These are phyloP conservation scores for Emmelina monodactyla DNA, from an alignment of 2,888 invertebrate genomes.

Conservation along the genomic window DNA sequence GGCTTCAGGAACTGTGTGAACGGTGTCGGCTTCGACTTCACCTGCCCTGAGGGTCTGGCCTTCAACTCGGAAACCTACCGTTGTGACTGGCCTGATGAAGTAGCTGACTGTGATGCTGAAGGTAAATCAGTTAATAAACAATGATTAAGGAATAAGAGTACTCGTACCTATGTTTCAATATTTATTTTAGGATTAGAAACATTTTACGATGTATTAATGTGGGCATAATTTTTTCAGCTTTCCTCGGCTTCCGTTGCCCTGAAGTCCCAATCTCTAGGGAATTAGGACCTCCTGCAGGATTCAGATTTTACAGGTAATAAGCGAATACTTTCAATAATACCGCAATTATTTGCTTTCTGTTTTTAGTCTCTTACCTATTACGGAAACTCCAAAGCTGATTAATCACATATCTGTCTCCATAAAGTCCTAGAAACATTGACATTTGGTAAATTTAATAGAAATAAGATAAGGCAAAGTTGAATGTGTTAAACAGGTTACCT, in stretches of 20 bases:
- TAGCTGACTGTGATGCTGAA: constrained; percentile 81
- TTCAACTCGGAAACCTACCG: constrained; percentile 75
- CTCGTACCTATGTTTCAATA: too few relatives aligned
- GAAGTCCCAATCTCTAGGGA: constrained; percentile 51
- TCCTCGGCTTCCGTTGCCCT: constrained; percentile 83
- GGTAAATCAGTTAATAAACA: too few relatives aligned
- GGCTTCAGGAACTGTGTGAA: constrained; percentile 83
- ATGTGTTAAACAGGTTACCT: constrained; percentile 40
- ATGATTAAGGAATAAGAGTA: too few relatives aligned
- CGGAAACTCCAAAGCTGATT: too few relatives aligned
- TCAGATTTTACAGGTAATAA: constrained; percentile 47
- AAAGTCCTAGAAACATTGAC: not conserved
- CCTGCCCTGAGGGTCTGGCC: constrained; percentile 86
- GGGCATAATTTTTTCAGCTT: constrained; percentile 72
- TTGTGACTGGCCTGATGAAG: constrained; percentile 90
- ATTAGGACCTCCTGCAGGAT: constrained; percentile 49
- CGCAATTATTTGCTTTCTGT: too few relatives aligned
- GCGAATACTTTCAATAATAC: too few relatives aligned
- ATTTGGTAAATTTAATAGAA: not conserved
- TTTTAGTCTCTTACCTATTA: too few relatives aligned
- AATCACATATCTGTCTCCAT: too few relatives aligned
- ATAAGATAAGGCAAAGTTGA: not conserved
- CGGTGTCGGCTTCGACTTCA: constrained; percentile 75
- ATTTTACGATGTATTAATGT: too few relatives aligned
- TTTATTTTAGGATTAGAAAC: too few relatives aligned